Evolutionary conservation across 1,140 invertebrate genomes (phyloP).

Genomic region (Sesamia nonagrioides): DNA sequence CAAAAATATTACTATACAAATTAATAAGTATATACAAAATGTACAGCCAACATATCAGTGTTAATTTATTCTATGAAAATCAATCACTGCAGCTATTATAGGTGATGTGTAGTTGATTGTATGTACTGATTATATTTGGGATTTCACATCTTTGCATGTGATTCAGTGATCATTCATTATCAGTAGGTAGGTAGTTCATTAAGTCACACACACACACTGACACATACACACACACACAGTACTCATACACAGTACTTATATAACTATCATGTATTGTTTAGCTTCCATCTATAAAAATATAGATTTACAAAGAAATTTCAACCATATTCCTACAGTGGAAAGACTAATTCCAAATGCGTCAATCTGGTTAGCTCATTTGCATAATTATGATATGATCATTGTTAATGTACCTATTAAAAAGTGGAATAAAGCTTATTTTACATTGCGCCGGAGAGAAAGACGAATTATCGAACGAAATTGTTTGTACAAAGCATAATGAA

Average conservation of each 20-base stretch:
- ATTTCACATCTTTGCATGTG: not conserved
- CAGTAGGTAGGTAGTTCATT: no score
- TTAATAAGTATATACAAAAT: no score
- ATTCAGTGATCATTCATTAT: no score
- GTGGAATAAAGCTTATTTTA: not conserved
- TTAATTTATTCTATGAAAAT: not conserved
- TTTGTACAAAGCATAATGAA: no score
- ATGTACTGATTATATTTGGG: not conserved
- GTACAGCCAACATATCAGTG: no score
- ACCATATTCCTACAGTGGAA: not conserved
- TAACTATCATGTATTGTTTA: not conserved
- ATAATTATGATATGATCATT: not conserved
- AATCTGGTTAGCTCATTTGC: not conserved
- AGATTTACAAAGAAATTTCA: not conserved
- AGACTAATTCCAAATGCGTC: not conserved
- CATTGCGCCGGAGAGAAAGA: no score
- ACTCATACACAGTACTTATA: no score
- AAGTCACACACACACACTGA: no score
- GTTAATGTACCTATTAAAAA: slow-evolving; percentile 22
- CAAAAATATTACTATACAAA: no score
- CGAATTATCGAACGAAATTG: no score
- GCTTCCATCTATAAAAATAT: not conserved
- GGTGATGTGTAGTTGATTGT: no score
- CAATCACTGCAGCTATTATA: not conserved
- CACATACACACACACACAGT: no score